phyloP scores from a whole-genome alignment of 2,797 vertebrate species.

The Botia kubotai region DNA sequence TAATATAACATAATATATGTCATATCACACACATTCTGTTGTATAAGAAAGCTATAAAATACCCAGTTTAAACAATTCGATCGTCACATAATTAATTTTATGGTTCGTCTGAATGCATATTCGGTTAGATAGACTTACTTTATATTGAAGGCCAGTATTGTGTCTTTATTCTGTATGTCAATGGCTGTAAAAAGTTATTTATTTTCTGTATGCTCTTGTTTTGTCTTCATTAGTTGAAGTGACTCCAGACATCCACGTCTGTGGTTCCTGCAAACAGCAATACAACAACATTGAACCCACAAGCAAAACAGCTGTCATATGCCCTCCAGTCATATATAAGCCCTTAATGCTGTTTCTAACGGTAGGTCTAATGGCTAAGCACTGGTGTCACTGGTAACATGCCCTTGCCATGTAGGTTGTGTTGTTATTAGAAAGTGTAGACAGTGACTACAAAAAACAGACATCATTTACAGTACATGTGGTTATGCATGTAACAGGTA shows the following conservation, averaged over 20 bases:
- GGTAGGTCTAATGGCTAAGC: conserved; percentile 71
- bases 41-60: not conserved
- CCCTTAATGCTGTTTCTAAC: conserved; percentile 76
- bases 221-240: conserved; percentile 84
- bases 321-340: conserved; percentile 68
- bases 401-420: not conserved
- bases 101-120: too few relatives aligned
- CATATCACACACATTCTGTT: not conserved
- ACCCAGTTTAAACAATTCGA: not conserved
- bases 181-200: not conserved
- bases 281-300: conserved; percentile 92
- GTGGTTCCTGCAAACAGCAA: conserved; percentile 95
- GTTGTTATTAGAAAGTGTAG: not conserved
- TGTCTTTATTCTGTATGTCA: not conserved
- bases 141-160: not conserved
- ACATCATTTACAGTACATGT: not conserved
- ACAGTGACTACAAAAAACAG: too few relatives aligned
- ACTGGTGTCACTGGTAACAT: not conserved
- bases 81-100: not conserved
- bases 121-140: too few relatives aligned
- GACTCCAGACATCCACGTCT: conserved; percentile 95
- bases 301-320: conserved; percentile 92
- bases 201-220: not conserved
- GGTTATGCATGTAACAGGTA: conserved; percentile 76
- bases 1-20: not conserved